Conservation (phyloP, 2,797 vertebrate species). For the Streptopelia turtur region DNA sequence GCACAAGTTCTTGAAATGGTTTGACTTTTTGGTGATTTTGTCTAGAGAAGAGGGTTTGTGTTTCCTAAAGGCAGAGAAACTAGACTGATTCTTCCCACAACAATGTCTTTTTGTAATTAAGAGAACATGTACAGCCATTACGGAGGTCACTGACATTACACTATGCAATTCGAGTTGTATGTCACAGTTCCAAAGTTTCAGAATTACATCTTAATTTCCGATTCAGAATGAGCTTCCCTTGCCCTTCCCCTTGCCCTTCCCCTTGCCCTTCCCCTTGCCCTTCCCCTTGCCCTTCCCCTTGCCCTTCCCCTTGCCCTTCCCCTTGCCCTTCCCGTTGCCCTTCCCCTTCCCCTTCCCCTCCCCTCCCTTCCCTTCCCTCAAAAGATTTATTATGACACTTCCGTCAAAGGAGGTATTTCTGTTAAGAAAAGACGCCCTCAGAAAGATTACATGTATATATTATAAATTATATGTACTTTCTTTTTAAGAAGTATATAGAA, state of each 20-base stretch:
- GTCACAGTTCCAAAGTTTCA: neutral
- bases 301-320: too few species aligned
- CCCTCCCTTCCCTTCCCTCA: neutral
- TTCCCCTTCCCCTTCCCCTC: too few species aligned
- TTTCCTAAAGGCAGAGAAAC: conserved; percentile 38
- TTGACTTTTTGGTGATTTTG: neutral
- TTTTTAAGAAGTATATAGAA: neutral
- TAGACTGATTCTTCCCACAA: conserved; percentile 26
- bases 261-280: too few species aligned
- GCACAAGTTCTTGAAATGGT: neutral
- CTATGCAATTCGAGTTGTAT: neutral
- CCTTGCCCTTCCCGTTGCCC: too few species aligned
- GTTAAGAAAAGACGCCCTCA: neutral
- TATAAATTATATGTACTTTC: neutral
- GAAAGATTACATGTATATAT: neutral
- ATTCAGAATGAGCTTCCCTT: neutral
- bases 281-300: too few species aligned
- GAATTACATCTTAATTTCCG: neutral
- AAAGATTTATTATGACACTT: neutral
- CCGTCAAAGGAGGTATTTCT: neutral
- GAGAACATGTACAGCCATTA: neutral
- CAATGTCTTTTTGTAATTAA: conserved; percentile 52
- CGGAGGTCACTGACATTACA: conserved; percentile 15
- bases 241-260: too few species aligned
- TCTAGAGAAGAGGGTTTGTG: neutral